These are phyloP conservation scores for Anguilla marmorata DNA, from an alignment of 2,797 vertebrate species.

Conservation along the genomic window DNA sequence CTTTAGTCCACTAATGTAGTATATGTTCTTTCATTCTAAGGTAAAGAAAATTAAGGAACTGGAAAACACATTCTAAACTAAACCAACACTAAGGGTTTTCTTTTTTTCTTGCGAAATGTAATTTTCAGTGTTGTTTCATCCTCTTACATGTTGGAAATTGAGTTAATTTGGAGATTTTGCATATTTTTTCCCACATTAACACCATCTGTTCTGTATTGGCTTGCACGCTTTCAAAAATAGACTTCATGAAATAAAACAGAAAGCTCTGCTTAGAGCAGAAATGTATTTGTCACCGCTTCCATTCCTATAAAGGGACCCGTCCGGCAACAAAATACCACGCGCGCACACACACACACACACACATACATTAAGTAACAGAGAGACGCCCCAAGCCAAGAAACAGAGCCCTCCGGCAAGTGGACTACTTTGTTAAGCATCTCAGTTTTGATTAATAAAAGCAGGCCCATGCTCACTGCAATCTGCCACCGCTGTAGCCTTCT, in stretches of 20 bases:
- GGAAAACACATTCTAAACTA: conserved; percentile 37
- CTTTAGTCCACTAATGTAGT: conserved; percentile 38
- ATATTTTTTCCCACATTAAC: conserved; percentile 39
- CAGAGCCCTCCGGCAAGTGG: conserved; percentile 36
- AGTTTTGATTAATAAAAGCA: conserved; percentile 46
- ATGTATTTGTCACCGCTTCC: neutral
- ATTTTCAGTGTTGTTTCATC: conserved; percentile 27
- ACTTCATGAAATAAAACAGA: conserved; percentile 44
- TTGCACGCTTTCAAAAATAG: conserved; percentile 38
- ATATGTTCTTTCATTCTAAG: conserved; percentile 47
- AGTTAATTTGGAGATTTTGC: conserved; percentile 34
- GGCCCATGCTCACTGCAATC: conserved; percentile 29
- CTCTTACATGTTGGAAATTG: conserved; percentile 41
- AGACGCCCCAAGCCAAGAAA: conserved; percentile 38
- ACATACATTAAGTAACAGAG: conserved; percentile 31
- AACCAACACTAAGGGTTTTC: conserved; percentile 41
- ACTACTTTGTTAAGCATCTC: conserved; percentile 8
- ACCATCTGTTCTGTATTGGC: conserved; percentile 52
- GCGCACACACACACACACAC: conserved; percentile 15
- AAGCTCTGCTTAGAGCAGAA: neutral
- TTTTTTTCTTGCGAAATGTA: conserved; percentile 46
- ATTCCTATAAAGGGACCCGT: neutral
- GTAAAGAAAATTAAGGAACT: conserved; percentile 33
- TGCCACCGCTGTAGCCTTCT: conserved; percentile 23
- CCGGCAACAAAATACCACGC: conserved; percentile 31